Base-by-base conservation (phyloP, 2,888 invertebrate genomes). In the Drosophila eohydei region DNA sequence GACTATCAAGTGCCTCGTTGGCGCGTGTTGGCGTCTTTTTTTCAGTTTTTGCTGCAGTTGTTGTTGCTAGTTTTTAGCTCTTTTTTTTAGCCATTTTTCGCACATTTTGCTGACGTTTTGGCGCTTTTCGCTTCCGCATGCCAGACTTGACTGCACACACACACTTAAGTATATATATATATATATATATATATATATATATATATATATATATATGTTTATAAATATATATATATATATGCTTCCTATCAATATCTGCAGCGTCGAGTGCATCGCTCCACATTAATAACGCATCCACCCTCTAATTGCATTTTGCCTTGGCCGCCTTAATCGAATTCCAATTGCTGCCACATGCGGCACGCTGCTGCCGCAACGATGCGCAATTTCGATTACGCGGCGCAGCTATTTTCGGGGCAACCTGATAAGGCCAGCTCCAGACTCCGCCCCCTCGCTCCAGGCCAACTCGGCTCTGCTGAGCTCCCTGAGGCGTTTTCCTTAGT, bases 201-300 rank as follows among this genome's bases (percentile, higher is more conserved):
- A 66, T 62, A 55, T 69, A n/a, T n/a, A n/a, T n/a, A n/a, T n/a
- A n/a, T n/a, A n/a, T n/a, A n/a, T n/a, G n/a, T n/a, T n/a, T n/a
- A n/a, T n/a, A n/a, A n/a, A 58, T 59, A 38, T 51, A 28, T 21
- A 44, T 52, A 34, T 56, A 28, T 32, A 21, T 26, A 48, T 54
- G 58, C 57, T 63, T 69, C 63, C 56, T 71, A 74, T 74, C 66
- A 75, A 74, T 54, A 65, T 71, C 66, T 60, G 66, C 36, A 28
- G 76, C 76, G 67, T 51, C 38, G 21, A 59, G 55, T 58, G 64
- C 56, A 44, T 40, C 50, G 91, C 90, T 91, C 90, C 87, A 91
- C 91, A 92, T 91, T 91, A 92, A 91, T 92, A 92, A 92, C 91
- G 92, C 92, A 92, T 92, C 92, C 92, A 92, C 92, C 92, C 92